Conservation (phyloP, 2,113 vertebrate genomes). For the Engraulis encrasicolus region DNA sequence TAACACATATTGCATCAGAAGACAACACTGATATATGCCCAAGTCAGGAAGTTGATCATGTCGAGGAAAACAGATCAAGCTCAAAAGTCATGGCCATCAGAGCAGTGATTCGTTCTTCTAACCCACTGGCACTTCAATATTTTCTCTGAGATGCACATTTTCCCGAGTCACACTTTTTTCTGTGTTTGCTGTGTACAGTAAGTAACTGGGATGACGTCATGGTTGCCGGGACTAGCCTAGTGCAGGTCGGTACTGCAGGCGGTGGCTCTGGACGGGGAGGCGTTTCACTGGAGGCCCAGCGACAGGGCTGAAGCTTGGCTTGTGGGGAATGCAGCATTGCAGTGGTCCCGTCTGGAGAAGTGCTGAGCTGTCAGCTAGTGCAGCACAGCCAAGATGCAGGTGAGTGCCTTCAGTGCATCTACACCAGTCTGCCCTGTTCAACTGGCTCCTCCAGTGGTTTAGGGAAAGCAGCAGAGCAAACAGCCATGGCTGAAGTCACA, state of each 20-base stretch:
- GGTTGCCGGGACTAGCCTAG: background rate
- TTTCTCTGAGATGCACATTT: background rate
- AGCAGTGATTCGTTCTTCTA: background rate
- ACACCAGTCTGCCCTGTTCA: background rate
- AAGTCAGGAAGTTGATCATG: background rate
- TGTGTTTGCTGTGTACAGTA: background rate
- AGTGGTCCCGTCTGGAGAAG: background rate
- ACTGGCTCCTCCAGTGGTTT: background rate
- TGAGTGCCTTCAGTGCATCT: background rate
- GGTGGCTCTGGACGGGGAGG: background rate
- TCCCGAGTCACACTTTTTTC: background rate
- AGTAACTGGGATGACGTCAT: constrained; percentile 7
- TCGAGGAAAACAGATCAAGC: background rate
- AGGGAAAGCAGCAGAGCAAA: background rate
- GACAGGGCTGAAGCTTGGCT: background rate
- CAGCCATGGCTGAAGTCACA: background rate
- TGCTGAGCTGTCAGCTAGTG: constrained; percentile 22
- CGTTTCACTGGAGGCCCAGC: background rate
- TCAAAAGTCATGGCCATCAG: background rate
- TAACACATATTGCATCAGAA: background rate
- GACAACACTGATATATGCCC: too few species aligned
- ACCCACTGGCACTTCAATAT: background rate
- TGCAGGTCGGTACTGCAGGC: background rate
- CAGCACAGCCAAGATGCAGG: background rate
- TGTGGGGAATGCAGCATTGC: background rate